Evolutionary conservation across 2,797 vertebrate genomes (phyloP), one percentile per base, ranked within the genome.

Genomic region (Catamblyrhynchus diadema): DNA sequence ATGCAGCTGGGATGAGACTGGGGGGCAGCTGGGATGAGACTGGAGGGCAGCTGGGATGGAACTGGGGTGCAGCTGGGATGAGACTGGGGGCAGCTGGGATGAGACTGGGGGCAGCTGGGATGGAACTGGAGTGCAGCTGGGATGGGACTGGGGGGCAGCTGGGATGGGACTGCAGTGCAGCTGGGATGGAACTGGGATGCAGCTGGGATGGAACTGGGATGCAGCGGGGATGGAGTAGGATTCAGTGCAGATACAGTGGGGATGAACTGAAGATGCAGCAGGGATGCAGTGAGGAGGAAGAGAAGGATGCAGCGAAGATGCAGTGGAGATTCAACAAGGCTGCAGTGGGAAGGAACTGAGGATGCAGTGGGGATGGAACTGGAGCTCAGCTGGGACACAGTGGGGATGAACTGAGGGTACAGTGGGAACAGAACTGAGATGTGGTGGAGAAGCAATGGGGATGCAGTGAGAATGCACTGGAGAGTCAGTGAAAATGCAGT

Each of bases 1-100:
- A 18, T 41, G 56, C 0, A 10, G 1, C 48, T 28, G 50, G 33
- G 39, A 21, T 10, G 39, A 14, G 0, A 0, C 1, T 12, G 0
- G 0, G n/a, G n/a, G n/a, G n/a, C n/a, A n/a, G n/a, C n/a, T n/a
- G n/a, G n/a, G n/a, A n/a, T n/a, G n/a, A n/a, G n/a, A n/a, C n/a
- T n/a, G n/a, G n/a, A n/a, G n/a, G n/a, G n/a, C n/a, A n/a, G n/a
- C n/a, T n/a, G n/a, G n/a, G n/a, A n/a, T n/a, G n/a, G n/a, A n/a
- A n/a, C n/a, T n/a, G n/a, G n/a, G n/a, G n/a, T n/a, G n/a, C n/a
- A n/a, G n/a, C 1, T 10, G 47, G 24, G 24, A 15, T 9, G 47
- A 0, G 0, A 16, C 14, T 48, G 47, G 24, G n/a, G n/a, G 15
- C 25, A 28, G 6, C 1, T 13, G 8, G 37, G 45, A 19, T 27